Evolutionary conservation across 1,140 invertebrate genomes (phyloP).

Genomic region (Cyclina sinensis): DNA sequence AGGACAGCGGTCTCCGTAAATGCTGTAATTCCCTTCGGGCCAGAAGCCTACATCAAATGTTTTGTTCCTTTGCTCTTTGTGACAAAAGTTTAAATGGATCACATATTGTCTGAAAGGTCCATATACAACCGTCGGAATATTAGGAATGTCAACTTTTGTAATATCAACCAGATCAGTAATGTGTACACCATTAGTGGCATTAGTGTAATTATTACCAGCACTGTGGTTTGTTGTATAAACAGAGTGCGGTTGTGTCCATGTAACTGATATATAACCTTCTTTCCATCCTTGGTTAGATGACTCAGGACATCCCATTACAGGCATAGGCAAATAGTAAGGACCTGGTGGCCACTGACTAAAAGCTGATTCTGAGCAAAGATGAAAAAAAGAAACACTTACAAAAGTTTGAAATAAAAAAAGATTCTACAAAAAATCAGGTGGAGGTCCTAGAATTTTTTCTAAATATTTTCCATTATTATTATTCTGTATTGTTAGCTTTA

Average conservation of each 20-base stretch:
- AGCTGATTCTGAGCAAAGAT: neutral
- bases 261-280: neutral
- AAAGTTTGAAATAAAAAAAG: neutral
- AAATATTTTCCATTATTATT: neutral
- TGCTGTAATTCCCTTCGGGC: slow-evolving; percentile 2
- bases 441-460: neutral
- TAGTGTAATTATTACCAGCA: neutral
- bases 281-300: neutral
- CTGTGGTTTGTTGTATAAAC: neutral
- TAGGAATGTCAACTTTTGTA: neutral
- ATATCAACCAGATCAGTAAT: neutral
- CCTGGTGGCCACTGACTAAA: neutral
- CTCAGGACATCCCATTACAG: neutral
- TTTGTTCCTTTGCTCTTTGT: neutral
- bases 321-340: neutral
- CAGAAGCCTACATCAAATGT: neutral
- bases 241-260: neutral
- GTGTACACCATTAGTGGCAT: neutral
- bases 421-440: neutral
- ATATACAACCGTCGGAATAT: neutral
- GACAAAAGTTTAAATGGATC: neutral
- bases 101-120: neutral
- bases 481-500: neutral
- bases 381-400: neutral
- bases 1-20: neutral